A percentile compares a stretch with the other conserved stretches of the same genome.
These are phyloP conservation scores for Drosophila parabipectinata DNA, from an alignment of 1,140 invertebrate genomes.

Conservation along the genomic window DNA sequence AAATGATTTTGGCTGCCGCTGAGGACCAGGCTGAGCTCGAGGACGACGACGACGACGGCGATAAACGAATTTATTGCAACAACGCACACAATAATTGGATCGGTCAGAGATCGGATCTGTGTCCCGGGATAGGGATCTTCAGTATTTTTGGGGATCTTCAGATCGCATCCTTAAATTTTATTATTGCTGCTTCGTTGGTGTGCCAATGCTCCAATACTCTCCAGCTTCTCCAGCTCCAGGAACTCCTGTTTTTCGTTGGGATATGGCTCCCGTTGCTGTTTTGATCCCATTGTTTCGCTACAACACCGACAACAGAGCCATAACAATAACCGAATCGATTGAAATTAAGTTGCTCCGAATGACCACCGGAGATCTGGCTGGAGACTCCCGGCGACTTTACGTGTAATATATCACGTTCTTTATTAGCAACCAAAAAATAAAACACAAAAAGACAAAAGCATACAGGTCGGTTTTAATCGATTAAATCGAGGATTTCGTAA, in stretches of 20 bases:
- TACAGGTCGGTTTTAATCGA: constrained; percentile 60
- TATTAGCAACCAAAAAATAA: constrained; percentile 58
- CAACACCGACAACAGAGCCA: constrained; percentile 46
- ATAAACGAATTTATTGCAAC: constrained; percentile 83
- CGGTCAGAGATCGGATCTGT: constrained; percentile 35
- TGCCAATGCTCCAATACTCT: constrained; percentile 23
- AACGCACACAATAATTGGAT: constrained; percentile 80
- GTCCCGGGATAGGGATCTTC: constrained; percentile 8
- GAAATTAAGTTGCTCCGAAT: constrained; percentile 73
- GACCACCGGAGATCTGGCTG: constrained; percentile 41
- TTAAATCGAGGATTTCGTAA: constrained; percentile 68
- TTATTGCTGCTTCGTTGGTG: constrained; percentile 73
- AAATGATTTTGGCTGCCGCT: constrained; percentile 77
- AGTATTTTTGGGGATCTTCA: constrained; percentile 1
- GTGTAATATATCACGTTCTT: constrained; percentile 78
- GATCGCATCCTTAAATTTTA: constrained; percentile 73
- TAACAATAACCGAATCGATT: constrained; percentile 76
- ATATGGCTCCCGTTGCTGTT: constrained; percentile 28
- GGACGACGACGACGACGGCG: constrained; percentile 49
- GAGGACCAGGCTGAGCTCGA: constrained; percentile 1
- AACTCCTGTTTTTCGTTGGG: not conserved
- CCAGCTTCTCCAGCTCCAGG: not conserved
- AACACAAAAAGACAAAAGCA: constrained; percentile 37
- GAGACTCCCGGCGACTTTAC: constrained; percentile 3
- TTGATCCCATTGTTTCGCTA: constrained; percentile 41